These are phyloP conservation scores for Eulemur macaco DNA, from an alignment of 2,113 vertebrate genomes.

Conservation along the genomic window DNA sequence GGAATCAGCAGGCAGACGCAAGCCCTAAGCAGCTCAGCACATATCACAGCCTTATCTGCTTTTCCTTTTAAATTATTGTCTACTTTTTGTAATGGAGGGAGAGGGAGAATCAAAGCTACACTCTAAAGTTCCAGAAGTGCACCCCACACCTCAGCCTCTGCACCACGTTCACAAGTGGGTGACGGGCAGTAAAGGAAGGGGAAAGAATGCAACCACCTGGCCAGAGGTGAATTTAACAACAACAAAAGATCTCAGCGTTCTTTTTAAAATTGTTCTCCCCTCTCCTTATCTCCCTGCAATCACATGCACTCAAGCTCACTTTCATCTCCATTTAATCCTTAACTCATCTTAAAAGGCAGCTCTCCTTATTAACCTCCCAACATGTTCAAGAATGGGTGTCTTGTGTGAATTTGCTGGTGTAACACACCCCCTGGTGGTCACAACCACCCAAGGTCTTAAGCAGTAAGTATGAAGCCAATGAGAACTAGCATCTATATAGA, in stretches of 20 bases:
- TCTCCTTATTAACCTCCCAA: neutral
- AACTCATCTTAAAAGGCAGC: neutral
- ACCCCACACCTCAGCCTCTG: neutral
- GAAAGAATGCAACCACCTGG: neutral
- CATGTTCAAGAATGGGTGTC: fast-evolving
- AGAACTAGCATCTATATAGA: too few species aligned
- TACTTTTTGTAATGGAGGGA: neutral
- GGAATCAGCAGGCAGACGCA: neutral
- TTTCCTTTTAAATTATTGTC: neutral
- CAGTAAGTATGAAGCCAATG: neutral
- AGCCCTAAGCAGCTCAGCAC: neutral
- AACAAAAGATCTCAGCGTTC: neutral
- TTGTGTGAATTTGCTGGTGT: constrained; percentile 45
- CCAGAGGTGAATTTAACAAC: neutral
- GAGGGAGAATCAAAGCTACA: fast-evolving
- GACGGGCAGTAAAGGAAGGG: neutral
- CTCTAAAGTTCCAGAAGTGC: neutral
- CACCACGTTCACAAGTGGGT: too few species aligned
- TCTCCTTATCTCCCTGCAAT: neutral
- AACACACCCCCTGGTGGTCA: constrained; percentile 77
- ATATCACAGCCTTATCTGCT: neutral
- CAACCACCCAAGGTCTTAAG: neutral
- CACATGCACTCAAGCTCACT: neutral
- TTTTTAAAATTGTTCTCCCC: neutral
- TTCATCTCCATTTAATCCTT: neutral